Percentiles rank a stretch among this genome's conserved stretches.
Evolutionary conservation across 2,797 vertebrate species (phyloP).

Genomic region (Phrynocephalus guinanensis): DNA sequence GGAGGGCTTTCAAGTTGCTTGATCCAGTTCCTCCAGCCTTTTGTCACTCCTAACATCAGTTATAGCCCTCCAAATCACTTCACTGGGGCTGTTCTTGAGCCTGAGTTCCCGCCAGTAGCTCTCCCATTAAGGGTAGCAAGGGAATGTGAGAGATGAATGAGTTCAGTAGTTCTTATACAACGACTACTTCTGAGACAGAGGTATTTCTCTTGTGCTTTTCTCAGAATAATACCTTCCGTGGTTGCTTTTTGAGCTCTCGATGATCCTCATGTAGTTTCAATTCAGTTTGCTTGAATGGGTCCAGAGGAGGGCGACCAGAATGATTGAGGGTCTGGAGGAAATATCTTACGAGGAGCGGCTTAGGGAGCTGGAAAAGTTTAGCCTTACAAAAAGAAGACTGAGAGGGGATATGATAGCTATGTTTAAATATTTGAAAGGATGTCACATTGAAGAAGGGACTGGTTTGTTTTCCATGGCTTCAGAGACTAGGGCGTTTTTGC

Average conservation of each 20-base stretch:
- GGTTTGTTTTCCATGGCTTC: too few relatives aligned
- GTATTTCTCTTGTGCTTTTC: neutral
- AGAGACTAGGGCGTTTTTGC: too few relatives aligned
- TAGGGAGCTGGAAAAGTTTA: too few relatives aligned
- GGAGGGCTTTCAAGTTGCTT: neutral
- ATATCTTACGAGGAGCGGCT: too few relatives aligned
- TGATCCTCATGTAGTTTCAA: neutral
- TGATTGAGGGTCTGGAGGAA: too few relatives aligned
- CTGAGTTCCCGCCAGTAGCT: neutral
- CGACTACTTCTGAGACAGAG: conserved; percentile 10
- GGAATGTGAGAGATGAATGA: conserved; percentile 2
- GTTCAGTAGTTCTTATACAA: neutral
- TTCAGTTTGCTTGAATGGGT: neutral
- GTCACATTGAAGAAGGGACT: too few relatives aligned
- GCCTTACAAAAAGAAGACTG: too few relatives aligned
- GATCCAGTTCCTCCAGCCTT: neutral
- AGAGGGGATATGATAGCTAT: too few relatives aligned
- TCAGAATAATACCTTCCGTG: neutral
- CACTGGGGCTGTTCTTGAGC: neutral
- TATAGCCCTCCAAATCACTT: neutral
- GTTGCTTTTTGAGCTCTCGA: neutral
- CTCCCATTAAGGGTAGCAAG: neutral
- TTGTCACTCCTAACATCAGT: neutral
- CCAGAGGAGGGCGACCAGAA: too few relatives aligned
- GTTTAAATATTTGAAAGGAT: too few relatives aligned